Conservation (phyloP, 2,113 vertebrate genomes). For the Menidia beryllina region DNA sequence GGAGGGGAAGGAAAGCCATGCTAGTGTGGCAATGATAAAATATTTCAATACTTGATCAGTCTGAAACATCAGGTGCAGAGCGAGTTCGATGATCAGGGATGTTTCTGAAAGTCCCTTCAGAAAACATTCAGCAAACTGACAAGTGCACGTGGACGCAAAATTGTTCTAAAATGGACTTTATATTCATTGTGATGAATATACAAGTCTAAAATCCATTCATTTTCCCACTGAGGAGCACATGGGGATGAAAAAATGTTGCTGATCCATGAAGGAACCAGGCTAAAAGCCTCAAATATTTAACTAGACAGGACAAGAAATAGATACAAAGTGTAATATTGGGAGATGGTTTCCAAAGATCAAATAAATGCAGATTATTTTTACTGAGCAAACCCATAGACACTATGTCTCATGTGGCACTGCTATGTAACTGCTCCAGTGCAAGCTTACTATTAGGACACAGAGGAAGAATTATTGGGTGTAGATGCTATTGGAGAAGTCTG, state of each 20-base stretch:
- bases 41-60: conserved; percentile 7
- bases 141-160: background rate
- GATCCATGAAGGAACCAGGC: background rate
- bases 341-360: background rate
- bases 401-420: too few species aligned
- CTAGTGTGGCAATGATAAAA: conserved; percentile 44
- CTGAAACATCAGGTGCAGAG: conserved; percentile 2
- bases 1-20: conserved; percentile 58
- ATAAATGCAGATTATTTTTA: background rate
- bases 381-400: background rate
- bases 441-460: background rate
- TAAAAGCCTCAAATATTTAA: background rate
- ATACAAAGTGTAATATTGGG: background rate
- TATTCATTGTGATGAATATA: background rate
- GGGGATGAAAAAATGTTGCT: background rate
- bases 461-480: background rate
- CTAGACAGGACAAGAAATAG: background rate
- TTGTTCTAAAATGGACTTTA: background rate
- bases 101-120: background rate
- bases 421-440: background rate
- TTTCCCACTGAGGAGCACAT: conserved; percentile 2
- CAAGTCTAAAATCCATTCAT: background rate
- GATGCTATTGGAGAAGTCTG: background rate
- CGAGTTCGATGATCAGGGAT: conserved; percentile 1
- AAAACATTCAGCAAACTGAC: background rate